These are phyloP conservation scores for Drosophila nannoptera DNA, from an alignment of 1,140 invertebrate species.

Conservation along the genomic window DNA sequence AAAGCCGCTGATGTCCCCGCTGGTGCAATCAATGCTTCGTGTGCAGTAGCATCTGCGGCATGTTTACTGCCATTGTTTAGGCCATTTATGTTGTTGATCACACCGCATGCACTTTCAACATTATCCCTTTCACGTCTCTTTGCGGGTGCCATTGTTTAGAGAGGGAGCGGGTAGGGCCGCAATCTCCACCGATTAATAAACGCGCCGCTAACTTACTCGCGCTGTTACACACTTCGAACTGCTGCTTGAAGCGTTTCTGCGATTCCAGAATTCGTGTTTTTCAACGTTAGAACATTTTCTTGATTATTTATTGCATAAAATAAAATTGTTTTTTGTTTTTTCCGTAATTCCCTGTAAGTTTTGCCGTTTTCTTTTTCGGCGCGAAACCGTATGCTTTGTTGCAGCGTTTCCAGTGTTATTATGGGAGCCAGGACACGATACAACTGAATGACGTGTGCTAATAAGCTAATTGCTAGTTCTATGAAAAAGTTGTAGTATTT, in stretches of 20 bases:
- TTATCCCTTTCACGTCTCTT: constrained; percentile 77
- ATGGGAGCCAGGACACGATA: constrained; percentile 43
- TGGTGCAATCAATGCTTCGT: constrained; percentile 43
- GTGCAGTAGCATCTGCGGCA: constrained; percentile 23
- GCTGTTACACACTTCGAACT: constrained; percentile 19
- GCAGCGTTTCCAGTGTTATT: constrained; percentile 62
- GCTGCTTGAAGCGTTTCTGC: constrained; percentile 38
- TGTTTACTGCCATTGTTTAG: constrained; percentile 32
- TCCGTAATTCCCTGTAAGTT: constrained; percentile 37
- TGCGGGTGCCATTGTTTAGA: constrained; percentile 65
- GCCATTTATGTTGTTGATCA: constrained; percentile 49
- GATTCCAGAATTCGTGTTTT: constrained; percentile 18
- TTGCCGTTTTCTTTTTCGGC: constrained; percentile 68
- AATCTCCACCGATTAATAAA: constrained; percentile 43
- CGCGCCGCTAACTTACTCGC: constrained; percentile 46
- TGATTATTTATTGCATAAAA: constrained; percentile 22
- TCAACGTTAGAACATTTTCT: constrained; percentile 44
- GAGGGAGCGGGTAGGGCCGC: constrained; percentile 13
- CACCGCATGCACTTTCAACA: constrained; percentile 37
- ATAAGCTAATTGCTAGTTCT: too few relatives aligned
- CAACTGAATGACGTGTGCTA: constrained; percentile 39
- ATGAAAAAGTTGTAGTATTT: too few relatives aligned
- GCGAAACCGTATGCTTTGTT: constrained; percentile 74
- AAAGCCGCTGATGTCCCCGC: constrained; percentile 15
- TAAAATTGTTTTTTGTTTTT: constrained; percentile 22